Base-by-base conservation (phyloP, 2,797 vertebrate species). In the Chelon auratus region DNA sequence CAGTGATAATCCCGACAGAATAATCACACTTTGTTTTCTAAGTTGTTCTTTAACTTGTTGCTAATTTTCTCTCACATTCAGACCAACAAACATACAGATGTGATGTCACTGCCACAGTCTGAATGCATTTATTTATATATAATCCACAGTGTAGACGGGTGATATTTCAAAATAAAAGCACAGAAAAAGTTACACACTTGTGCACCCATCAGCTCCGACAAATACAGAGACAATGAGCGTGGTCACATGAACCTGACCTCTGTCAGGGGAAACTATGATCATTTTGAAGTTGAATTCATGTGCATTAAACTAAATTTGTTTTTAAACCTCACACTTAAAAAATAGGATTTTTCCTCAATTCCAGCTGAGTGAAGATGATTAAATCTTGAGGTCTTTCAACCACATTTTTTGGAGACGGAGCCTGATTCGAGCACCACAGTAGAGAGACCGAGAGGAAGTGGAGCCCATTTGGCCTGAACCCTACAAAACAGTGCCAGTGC, bases 381-480 rank as follows among this genome's bases (percentile, higher is more conserved):
- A 81, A 15, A 78, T 53, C 57, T 24, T 56, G n/a, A 62, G 20
- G 37, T 15, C 52, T 43, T 68, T 73, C 56, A 45, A 43, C 72
- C 73, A 74, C 73, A 62, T 75, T 67, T 80, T 45, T 13, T 50
- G 14, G 40, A 77, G 71, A 75, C 61, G 71, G 68, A 20, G 56
- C 62, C 74, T 68, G 74, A 68, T 79, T 82, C 72, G 80, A 80
- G 78, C 62, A 72, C 73, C 64, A 68, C 73, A 72, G 64, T 62
- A 77, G 72, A 73, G 80, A 55, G 40, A 77, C 37, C 47, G 33
- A 68, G 63, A 78, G 77, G 78, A 84, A 81, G 77, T 74, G 72
- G 47, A 75, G 81, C 75, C 81, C 73, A 85, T 82, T 89, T 88
- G 87, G 87, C 87, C 78, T 70, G 66, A 83, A 64, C 78, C 67